Conservation (phyloP, 2,113 vertebrate genomes). For the Leptosomus discolor region DNA sequence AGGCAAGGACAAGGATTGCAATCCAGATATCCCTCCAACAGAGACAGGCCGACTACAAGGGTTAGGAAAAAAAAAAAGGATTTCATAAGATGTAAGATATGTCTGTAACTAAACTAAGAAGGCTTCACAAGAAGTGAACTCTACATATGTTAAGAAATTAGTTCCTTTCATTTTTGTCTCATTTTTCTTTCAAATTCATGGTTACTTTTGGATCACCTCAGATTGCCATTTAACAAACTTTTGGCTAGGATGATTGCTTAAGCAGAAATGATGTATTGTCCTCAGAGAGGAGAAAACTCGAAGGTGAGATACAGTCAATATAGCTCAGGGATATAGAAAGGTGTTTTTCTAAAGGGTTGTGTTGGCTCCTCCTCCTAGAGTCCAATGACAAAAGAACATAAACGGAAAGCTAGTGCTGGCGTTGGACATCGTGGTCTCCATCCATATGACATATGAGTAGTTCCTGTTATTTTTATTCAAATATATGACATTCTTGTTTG, state of each 20-base stretch:
- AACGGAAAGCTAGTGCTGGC: neutral
- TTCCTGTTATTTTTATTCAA: neutral
- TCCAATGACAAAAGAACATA: neutral
- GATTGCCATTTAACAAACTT: neutral
- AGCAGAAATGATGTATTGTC: neutral
- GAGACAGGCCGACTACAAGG: neutral
- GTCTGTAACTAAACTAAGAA: neutral
- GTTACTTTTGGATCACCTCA: neutral
- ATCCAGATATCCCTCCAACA: neutral
- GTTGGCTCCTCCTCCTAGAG: neutral
- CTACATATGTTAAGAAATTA: neutral
- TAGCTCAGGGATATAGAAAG: neutral
- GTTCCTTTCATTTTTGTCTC: neutral
- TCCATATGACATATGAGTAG: neutral
- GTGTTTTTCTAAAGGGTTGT: neutral
- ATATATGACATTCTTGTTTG: neutral
- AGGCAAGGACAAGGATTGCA: neutral
- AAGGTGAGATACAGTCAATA: neutral
- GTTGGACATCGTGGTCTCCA: neutral
- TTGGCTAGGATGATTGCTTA: neutral
- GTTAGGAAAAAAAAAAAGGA: neutral
- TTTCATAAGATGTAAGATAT: neutral
- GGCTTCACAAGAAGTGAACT: neutral
- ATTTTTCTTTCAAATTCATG: neutral
- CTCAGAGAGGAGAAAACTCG: neutral